Evolutionary conservation across 2,888 invertebrate species (phyloP).

Genomic region (Erebia ligea): DNA sequence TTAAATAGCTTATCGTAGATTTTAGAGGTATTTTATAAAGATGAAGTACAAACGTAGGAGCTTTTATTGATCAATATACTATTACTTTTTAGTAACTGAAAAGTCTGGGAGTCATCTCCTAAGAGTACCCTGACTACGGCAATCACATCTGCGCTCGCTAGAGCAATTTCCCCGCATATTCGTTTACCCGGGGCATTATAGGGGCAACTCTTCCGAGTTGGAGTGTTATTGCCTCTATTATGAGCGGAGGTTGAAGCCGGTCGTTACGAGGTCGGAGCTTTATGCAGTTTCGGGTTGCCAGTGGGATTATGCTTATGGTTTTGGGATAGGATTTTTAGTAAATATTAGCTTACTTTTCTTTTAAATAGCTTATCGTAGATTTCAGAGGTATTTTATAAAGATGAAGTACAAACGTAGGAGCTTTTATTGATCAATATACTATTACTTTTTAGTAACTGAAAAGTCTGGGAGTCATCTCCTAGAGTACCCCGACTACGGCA

Average conservation of each 20-base stretch:
- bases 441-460: too few relatives aligned
- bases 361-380: too few relatives aligned
- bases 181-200: slow-evolving; percentile 78
- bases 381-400: too few relatives aligned
- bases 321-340: slow-evolving; percentile 11
- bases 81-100: too few relatives aligned
- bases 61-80: too few relatives aligned
- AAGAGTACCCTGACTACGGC: slow-evolving; percentile 39
- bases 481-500: slow-evolving; percentile 43
- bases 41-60: too few relatives aligned
- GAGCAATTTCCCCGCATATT: slow-evolving; percentile 80
- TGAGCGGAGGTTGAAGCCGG: slow-evolving; percentile 62
- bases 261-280: slow-evolving; percentile 50
- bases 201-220: slow-evolving; percentile 73
- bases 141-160: slow-evolving; percentile 76
- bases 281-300: slow-evolving; percentile 41
- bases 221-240: slow-evolving; percentile 78
- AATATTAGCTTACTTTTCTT: neutral
- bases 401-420: too few relatives aligned
- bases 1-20: too few relatives aligned
- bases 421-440: too few relatives aligned
- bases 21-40: too few relatives aligned
- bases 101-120: neutral
- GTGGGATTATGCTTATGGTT: slow-evolving; percentile 21
- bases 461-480: neutral